Evolutionary conservation across 2,888 invertebrate genomes (phyloP).

Genomic region (Drosophila mulleri): DNA sequence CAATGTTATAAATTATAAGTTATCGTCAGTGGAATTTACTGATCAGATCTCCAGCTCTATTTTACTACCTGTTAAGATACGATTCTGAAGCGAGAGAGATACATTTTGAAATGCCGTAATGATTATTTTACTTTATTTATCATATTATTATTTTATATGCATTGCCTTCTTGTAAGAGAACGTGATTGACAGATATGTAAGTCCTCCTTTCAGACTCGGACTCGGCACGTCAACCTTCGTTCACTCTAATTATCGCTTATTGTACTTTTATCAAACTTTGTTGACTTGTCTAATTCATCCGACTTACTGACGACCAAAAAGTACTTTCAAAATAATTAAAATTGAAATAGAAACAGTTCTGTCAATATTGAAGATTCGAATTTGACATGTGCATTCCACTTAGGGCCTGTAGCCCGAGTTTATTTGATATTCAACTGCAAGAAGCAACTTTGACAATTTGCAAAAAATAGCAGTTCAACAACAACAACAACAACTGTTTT

Average conservation of each 20-base stretch:
- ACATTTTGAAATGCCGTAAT: too few relatives aligned
- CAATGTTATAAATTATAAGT: too few relatives aligned
- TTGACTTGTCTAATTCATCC: neutral
- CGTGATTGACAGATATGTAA: neutral
- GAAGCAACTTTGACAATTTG: conserved; percentile 53
- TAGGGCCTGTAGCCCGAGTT: conserved; percentile 5
- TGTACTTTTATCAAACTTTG: neutral
- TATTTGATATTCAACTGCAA: conserved; percentile 42
- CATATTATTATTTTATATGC: too few relatives aligned
- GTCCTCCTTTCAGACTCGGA: neutral
- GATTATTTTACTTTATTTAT: too few relatives aligned
- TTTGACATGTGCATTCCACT: neutral
- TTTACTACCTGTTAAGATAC: too few relatives aligned
- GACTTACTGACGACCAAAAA: neutral
- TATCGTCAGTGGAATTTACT: too few relatives aligned
- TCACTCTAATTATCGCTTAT: neutral
- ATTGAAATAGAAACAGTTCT: neutral
- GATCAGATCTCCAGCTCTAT: too few relatives aligned
- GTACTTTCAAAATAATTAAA: neutral
- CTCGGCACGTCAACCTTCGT: neutral
- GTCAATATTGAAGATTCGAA: neutral
- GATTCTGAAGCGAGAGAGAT: too few relatives aligned
- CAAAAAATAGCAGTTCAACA: conserved; percentile 39
- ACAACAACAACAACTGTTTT: conserved; percentile 17
- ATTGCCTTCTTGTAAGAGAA: too few relatives aligned